A percentile compares a stretch with the other conserved stretches of the same genome.
These are phyloP conservation scores for Meteorus colon DNA, from an alignment of 2,888 invertebrate species.

Conservation along the genomic window DNA sequence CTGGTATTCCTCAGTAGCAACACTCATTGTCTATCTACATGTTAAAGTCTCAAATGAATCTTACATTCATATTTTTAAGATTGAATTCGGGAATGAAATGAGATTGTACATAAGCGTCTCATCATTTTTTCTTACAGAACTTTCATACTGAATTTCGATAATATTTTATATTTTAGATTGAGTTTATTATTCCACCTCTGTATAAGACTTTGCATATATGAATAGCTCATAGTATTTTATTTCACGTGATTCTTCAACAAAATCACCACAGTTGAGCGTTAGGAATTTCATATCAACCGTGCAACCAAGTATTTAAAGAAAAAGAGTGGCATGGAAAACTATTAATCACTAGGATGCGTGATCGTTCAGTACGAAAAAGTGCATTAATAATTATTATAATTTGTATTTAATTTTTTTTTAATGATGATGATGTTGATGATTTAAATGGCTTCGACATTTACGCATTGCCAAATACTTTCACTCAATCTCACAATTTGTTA, in stretches of 20 bases:
- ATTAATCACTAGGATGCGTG: not conserved
- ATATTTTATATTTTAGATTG: conserved; percentile 47
- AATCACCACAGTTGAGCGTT: conserved; percentile 55
- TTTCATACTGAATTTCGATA: conserved; percentile 49
- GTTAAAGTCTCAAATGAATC: not conserved
- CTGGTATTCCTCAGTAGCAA: not conserved
- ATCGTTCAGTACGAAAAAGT: conserved; percentile 42
- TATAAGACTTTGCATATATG: conserved; percentile 66
- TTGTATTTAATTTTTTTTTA: not conserved
- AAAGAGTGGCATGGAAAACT: not conserved
- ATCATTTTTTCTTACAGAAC: conserved; percentile 14
- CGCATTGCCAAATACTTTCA: conserved; percentile 36
- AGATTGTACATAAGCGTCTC: conserved; percentile 8
- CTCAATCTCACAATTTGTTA: not conserved
- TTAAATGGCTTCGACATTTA: conserved; percentile 1
- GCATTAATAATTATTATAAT: conserved; percentile 7
- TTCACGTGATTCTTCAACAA: conserved; percentile 61
- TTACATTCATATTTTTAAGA: conserved; percentile 2
- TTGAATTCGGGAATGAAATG: not conserved
- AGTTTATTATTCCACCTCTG: conserved; percentile 61
- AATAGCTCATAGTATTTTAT: conserved; percentile 70
- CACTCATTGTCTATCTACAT: not conserved
- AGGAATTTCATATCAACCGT: conserved; percentile 69
- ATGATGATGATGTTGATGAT: not conserved
- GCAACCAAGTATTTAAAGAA: conserved; percentile 64